Conservation (phyloP, 2,797 vertebrate species). For the Halcyon chelicuti region DNA sequence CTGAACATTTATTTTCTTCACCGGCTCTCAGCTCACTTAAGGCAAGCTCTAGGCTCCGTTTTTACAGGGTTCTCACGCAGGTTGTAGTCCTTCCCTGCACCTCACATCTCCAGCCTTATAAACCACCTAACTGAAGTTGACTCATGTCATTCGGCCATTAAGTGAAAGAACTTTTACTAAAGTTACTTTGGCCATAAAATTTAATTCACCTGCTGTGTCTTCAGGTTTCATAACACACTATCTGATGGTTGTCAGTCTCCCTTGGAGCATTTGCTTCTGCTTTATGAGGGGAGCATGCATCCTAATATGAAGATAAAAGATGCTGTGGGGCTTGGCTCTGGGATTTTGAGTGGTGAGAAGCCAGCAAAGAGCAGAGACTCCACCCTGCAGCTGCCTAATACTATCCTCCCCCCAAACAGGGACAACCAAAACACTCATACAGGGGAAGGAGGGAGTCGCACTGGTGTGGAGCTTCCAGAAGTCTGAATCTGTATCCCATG, state of each 20-base stretch:
- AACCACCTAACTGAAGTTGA: background rate
- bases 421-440: background rate
- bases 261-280: background rate
- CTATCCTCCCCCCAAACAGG: background rate
- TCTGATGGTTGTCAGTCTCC: background rate
- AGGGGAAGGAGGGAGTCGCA: background rate
- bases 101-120: background rate
- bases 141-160: background rate
- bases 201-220: background rate
- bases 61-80: background rate
- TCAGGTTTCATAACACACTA: background rate
- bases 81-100: background rate
- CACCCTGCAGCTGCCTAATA: background rate
- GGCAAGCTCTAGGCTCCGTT: background rate
- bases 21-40: background rate
- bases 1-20: background rate
- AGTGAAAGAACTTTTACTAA: background rate
- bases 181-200: conserved; percentile 18
- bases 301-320: background rate
- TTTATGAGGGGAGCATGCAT: background rate
- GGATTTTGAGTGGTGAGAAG: background rate
- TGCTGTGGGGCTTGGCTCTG: background rate
- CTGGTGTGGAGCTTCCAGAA: background rate
- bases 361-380: background rate
- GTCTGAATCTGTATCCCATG: background rate